Evolutionary conservation across 2,113 vertebrate genomes (phyloP).

Genomic region (Lagopus muta): DNA sequence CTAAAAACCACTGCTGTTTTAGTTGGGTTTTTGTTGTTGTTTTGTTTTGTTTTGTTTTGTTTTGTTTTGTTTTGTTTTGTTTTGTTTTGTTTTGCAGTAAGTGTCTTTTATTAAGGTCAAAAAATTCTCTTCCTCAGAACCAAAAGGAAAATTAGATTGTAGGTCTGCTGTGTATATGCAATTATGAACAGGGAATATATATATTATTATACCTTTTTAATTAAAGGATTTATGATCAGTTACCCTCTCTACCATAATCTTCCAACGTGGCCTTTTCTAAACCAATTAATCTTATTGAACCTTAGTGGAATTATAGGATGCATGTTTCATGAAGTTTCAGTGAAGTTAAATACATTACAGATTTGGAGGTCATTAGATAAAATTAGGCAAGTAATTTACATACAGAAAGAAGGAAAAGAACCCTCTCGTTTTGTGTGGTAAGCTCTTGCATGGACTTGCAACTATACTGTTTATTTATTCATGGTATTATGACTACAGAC

Average conservation of each 20-base stretch:
- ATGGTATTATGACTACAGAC: not conserved
- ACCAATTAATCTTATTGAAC: slow-evolving; percentile 51
- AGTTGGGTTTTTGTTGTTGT: too few species aligned
- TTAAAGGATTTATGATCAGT: slow-evolving; percentile 37
- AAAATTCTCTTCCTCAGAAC: not conserved
- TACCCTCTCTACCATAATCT: slow-evolving; percentile 34
- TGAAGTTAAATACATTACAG: slow-evolving; percentile 38
- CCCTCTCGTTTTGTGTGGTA: not conserved
- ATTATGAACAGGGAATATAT: slow-evolving; percentile 34
- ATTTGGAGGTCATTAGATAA: not conserved
- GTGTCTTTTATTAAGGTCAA: not conserved
- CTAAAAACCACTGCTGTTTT: not conserved
- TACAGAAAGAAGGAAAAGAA: not conserved
- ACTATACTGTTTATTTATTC: not conserved
- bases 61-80: not conserved
- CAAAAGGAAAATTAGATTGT: slow-evolving; percentile 7
- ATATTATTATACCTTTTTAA: slow-evolving; percentile 49
- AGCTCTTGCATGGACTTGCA: not conserved
- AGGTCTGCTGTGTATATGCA: slow-evolving; percentile 24
- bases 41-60: not conserved
- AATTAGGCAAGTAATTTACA: slow-evolving; percentile 1
- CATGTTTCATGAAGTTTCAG: slow-evolving; percentile 9
- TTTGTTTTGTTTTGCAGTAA: not conserved
- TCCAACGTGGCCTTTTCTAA: slow-evolving; percentile 53
- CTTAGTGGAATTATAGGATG: slow-evolving; percentile 32